Base-by-base conservation (phyloP, 2,888 invertebrate species). In the Frankliniella fusca region DNA sequence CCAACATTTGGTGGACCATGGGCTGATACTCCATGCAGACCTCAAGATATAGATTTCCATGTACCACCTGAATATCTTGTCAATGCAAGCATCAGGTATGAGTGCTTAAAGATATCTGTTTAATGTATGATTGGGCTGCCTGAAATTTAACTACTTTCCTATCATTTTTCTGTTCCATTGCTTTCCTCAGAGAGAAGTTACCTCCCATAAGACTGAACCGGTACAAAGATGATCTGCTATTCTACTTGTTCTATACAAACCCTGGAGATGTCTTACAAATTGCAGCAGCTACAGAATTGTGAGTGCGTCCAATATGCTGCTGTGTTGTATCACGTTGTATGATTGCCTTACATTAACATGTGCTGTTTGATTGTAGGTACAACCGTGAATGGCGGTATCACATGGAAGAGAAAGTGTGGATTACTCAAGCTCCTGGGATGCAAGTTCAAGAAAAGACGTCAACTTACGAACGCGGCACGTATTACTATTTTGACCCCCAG, bases 301-400 rank as follows among this genome's bases (percentile, higher is more conserved):
- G 90, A 94, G 94, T 92, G 85, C 81, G 65, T 82, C 70, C 79
- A 82, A 7, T 48, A 12, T 70, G 38, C 48, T 48, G 28, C 28
- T 61, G 50, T 28, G 12, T 48, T 11, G 18, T 54, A 81, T 20
- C 48, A 50, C 23, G 12, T 48, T 11, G 18, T 54, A 81, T 20
- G 48, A 50, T 23, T 70, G 23, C 3, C 27, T 49, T 28, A 27
- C 18, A 70, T 54, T 81, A 80, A 27, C 81, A 82, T 81, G 20
- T 81, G 15, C 80, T 81, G 3, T 84, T 83, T 80, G 81, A 48
- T 85, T 85, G 1, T 88, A 98, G 98, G 89, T 98, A 98, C 90
- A 96, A 93, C 90, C 93, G 99, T 88, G 99, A 99, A 88, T 99
- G 99, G 99, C 93, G 99, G 90, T 99, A 97, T 92, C 99, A 99